Base-by-base conservation (phyloP, 2,113 vertebrate species). In the Oryzias woworae region DNA sequence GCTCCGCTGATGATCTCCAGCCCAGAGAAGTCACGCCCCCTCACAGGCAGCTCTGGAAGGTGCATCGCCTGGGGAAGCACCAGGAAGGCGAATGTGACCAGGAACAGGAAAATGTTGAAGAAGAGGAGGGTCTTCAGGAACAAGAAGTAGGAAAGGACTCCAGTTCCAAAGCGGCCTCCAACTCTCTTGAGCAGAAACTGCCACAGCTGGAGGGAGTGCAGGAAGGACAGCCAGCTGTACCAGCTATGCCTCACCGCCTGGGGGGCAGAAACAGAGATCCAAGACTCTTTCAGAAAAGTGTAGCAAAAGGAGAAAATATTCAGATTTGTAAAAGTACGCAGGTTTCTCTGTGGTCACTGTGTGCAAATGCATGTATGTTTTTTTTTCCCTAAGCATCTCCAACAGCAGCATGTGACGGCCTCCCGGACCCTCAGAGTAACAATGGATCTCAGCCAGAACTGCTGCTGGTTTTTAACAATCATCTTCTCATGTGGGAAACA, bases 101-200 rank as follows among this genome's bases (percentile, higher is more conserved):
- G 69, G 80, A 95, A 85, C 2, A 95, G 87, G 18, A 95, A 80
- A 14, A 81, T 0, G 1, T 98, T 98, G 84, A 97, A 94, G 68
- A 88, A 85, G 26, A 99, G 77, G 4, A 98, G 91, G 0, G 80
- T 96, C 91, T 94, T 93, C 54, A 99, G 93, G 75, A 99, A 98
- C 55, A 95, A 58, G 82, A 99, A 99, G 87, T 98, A 99, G 0
- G 93, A 98, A 57, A 98, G 93, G 49, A 96, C 96, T 0, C 95
- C 95, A 5, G 94, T 95, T 57, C 97, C 97, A 0, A 98, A 98
- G 55, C 92, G 95, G 2, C 95, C 92, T 0, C 95, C 58, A 0
- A 98, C 94, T 77, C 89, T 91, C 89, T 98, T 98, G 55, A 98
- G 92, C 1, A 93, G 45, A 0, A 91, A 87, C 41, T 92, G 94